Evolutionary conservation across 2,797 vertebrate species (phyloP).

Genomic region (Bryconaethiops microstoma): DNA sequence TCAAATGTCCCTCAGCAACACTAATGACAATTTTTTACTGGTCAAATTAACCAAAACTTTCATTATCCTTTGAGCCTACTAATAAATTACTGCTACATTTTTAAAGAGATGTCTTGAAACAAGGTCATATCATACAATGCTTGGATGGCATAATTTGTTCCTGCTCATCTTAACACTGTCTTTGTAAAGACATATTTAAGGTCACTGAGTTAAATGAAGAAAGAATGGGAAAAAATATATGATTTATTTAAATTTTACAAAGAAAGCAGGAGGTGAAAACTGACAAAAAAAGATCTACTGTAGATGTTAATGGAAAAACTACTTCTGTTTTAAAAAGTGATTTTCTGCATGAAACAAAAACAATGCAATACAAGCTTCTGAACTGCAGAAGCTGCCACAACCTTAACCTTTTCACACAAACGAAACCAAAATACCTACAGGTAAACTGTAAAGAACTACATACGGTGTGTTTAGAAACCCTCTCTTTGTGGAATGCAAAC

Average conservation of each 20-base stretch:
- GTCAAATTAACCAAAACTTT: background rate
- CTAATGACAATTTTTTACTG: background rate
- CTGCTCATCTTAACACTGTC: background rate
- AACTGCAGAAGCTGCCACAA: too few relatives aligned
- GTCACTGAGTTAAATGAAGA: background rate
- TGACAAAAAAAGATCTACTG: too few relatives aligned
- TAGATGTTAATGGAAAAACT: too few relatives aligned
- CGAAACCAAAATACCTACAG: background rate
- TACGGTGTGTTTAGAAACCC: constrained; percentile 30
- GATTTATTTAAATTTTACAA: background rate
- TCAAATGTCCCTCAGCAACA: background rate
- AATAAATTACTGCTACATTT: background rate
- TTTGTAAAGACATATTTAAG: background rate
- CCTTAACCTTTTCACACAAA: too few relatives aligned
- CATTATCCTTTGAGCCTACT: background rate
- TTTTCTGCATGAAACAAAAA: too few relatives aligned
- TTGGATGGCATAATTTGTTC: background rate
- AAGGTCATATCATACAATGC: background rate
- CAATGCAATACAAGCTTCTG: too few relatives aligned
- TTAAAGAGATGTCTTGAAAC: background rate
- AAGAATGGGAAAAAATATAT: background rate
- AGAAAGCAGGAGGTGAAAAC: background rate
- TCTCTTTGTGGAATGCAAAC: constrained; percentile 41
- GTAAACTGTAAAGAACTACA: constrained; percentile 6
- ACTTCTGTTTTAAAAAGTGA: too few relatives aligned